A percentile compares a stretch with the other conserved stretches of the same genome.
Evolutionary conservation across 1,140 invertebrate genomes (phyloP).

Genomic region (Meteorus sp.): DNA sequence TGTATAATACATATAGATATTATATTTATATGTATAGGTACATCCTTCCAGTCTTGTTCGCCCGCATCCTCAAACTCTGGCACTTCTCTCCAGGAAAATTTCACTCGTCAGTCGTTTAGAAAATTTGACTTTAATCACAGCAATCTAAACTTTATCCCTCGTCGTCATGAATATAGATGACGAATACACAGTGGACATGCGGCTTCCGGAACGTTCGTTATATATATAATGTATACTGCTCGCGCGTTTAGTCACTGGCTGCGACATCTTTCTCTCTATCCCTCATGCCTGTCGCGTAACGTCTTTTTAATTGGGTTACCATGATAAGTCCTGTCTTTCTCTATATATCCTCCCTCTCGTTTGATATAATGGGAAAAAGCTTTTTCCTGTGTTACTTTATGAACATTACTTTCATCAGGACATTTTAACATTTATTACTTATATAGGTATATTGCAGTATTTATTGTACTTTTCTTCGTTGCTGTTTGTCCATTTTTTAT

Average conservation of each 20-base stretch:
- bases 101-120: conserved; percentile 31
- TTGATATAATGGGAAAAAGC: conserved; percentile 11
- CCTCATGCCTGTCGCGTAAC: conserved; percentile 25
- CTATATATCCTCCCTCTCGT: background rate
- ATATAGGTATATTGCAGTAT: background rate
- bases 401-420: conserved; percentile 1
- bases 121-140: conserved; percentile 33
- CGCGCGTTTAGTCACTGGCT: conserved; percentile 17
- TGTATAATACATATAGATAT: too few species aligned
- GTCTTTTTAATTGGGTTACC: conserved; percentile 33
- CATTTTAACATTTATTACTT: background rate
- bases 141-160: conserved; percentile 32
- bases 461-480: background rate
- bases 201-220: conserved; percentile 23
- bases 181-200: conserved; percentile 27
- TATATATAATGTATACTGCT: too few species aligned
- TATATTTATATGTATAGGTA: too few species aligned
- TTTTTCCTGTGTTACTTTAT: conserved; percentile 1
- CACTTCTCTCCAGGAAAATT: conserved; percentile 12
- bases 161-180: conserved; percentile 33
- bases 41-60: too few species aligned
- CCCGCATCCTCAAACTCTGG: background rate
- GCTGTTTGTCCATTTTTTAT: too few species aligned
- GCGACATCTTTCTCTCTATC: conserved; percentile 15
- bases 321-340: too few species aligned